A percentile compares a stretch with the other conserved stretches of the same genome.
These are phyloP conservation scores for Sinonovacula constricta DNA, from an alignment of 1,140 invertebrate genomes.

Conservation along the genomic window DNA sequence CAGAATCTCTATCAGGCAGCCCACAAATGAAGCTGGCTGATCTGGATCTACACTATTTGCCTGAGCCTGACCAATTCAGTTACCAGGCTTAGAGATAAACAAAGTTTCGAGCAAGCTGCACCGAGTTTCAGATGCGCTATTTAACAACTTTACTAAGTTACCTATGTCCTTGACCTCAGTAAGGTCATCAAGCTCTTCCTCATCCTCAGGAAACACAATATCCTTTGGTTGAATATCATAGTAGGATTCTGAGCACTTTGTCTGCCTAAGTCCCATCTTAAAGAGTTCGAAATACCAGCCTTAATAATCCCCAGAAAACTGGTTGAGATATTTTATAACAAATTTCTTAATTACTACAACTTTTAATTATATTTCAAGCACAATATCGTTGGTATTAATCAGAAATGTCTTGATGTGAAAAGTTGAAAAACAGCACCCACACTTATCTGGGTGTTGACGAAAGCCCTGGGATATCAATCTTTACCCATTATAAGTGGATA, in stretches of 20 bases:
- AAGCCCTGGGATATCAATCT: no score
- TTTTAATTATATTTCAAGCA: background rate
- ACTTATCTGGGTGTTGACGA: background rate
- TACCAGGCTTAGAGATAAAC: no score
- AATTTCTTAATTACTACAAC: constrained; percentile 13
- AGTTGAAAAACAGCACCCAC: background rate
- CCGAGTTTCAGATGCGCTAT: no score
- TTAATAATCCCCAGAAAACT: background rate
- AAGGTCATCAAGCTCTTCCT: constrained; percentile 20
- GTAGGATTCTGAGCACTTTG: constrained; percentile 14
- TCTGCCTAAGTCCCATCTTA: constrained; percentile 37
- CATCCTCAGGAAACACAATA: constrained; percentile 47
- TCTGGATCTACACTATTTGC: no score
- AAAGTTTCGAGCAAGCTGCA: no score
- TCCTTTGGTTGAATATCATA: constrained; percentile 42
- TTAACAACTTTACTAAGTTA: no score
- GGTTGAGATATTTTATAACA: background rate
- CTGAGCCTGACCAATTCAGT: no score
- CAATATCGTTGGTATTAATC: background rate
- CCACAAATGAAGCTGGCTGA: no score
- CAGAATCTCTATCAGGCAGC: no score
- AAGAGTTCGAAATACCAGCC: background rate
- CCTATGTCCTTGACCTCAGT: no score
- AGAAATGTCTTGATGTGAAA: constrained; percentile 3
- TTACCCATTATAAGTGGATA: no score